Evolutionary conservation across 2,113 vertebrate genomes (phyloP), one percentile per base, ranked within the genome.

Genomic region (Perca flavescens): DNA sequence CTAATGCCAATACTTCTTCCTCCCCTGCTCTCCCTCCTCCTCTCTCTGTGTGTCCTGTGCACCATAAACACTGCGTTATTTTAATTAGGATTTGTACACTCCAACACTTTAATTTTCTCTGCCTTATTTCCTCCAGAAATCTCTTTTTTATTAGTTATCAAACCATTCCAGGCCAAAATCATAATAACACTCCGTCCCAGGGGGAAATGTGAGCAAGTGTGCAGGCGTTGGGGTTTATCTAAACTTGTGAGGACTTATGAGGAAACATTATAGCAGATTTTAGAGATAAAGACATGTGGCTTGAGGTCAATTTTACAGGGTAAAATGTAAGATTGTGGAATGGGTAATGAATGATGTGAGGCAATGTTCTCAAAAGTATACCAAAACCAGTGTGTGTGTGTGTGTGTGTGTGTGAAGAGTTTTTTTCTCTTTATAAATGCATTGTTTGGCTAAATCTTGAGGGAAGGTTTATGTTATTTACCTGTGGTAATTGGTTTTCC

Each of bases 401-500:
- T 46, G 53, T 40, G 56, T 49, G 47, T 28, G 47, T 60, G 43
- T 49, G 14, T 4, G 6, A 31, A 19, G 25, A n/a, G 50, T 8
- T 66, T 81, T 65, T 57, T 67, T 47, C 61, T 77, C 34, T 66
- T 62, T 43, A 69, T 67, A 74, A 81, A 83, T 79, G 79, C 60
- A 82, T 75, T 83, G 77, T 89, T 79, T 79, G 79, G 60, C 36
- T 65, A 60, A 85, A 85, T 87, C 80, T 77, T 17, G 67, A 77
- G 62, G 5, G 28, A 77, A n/a, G 71, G 79, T 77, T 82, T 86
- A 79, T 85, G 75, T 91, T 89, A 87, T 91, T 91, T 92, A 91
- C 88, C 86, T 86, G 80, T 70, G 50, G 82, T 90, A 92, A 90
- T 92, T 88, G 91, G 82, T 86, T 92, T 89, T 85, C 87, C 87